Evolutionary conservation across 2,888 invertebrate species (phyloP).

Genomic region (Blera fallax): DNA sequence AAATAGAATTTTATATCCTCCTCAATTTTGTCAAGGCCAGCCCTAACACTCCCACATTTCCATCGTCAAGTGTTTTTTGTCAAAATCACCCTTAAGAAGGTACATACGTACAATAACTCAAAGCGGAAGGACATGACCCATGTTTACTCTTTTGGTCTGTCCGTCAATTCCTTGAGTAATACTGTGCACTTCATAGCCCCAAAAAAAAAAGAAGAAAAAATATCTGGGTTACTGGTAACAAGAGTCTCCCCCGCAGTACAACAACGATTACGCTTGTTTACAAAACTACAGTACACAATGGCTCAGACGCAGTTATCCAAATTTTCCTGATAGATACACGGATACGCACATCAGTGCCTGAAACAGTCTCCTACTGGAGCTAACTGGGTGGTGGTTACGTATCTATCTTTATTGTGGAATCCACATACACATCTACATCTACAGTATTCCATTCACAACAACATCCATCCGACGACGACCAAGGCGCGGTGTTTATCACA

Average conservation of each 20-base stretch:
- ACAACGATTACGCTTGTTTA: conserved; percentile 2
- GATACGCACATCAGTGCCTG: neutral
- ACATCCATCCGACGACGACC: conserved; percentile 6
- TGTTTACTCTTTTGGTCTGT: neutral
- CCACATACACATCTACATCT: conserved; percentile 15
- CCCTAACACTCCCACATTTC: neutral
- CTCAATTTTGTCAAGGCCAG: neutral
- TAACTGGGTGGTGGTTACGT: neutral
- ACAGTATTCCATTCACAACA: neutral
- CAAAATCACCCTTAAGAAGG: neutral
- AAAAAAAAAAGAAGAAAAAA: neutral
- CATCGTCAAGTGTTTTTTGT: neutral
- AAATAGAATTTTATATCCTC: neutral
- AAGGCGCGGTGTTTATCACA: conserved; percentile 11
- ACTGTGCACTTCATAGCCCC: neutral
- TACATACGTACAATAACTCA: neutral
- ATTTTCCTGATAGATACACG: neutral
- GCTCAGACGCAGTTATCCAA: neutral
- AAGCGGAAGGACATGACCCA: neutral
- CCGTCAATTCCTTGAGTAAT: neutral
- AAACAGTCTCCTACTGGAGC: too few species aligned
- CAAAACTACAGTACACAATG: neutral
- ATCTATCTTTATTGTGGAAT: neutral
- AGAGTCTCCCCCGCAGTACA: neutral
- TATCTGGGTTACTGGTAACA: neutral